phyloP scores from a whole-genome alignment of 37 sponge, comb jelly and placozoan species.

The Oscarella lobularis region DNA sequence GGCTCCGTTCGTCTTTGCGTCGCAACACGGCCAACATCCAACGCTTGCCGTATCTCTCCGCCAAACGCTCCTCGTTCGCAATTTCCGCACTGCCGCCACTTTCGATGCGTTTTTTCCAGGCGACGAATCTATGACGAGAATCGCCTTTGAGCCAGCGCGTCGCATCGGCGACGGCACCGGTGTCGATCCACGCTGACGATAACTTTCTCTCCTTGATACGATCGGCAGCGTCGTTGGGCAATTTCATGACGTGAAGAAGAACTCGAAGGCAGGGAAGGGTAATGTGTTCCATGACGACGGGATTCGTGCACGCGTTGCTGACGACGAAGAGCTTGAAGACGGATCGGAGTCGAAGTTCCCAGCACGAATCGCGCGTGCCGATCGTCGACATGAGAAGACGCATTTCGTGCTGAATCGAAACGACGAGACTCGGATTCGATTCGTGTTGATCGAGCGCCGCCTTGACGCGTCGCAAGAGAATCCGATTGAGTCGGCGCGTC shows the following conservation, averaged over 20 bases:
- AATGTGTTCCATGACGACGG: constrained; percentile 68
- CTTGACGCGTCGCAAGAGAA: constrained; percentile 27
- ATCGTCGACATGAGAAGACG: constrained; percentile 50
- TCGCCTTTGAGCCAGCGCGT: background rate
- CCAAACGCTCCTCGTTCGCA: background rate
- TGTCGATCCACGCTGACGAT: background rate
- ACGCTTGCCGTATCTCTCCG: background rate
- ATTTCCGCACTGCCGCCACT: background rate
- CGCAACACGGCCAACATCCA: background rate
- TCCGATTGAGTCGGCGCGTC: constrained; percentile 42
- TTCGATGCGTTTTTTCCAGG: background rate
- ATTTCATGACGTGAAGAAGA: constrained; percentile 15
- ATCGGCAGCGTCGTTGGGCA: background rate
- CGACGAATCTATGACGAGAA: background rate
- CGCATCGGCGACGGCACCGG: background rate
- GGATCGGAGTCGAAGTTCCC: constrained; percentile 73
- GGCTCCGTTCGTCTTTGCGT: background rate
- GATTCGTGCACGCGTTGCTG: constrained; percentile 34
- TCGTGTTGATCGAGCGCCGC: constrained; percentile 22
- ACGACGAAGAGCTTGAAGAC: constrained; percentile 54
- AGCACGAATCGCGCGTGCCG: constrained; percentile 58
- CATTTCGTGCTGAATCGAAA: constrained; percentile 61
- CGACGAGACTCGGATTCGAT: constrained; percentile 41
- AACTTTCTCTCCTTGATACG: background rate
- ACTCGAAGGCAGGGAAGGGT: constrained; percentile 74